These are phyloP conservation scores for Gortyna flavago DNA, from an alignment of 2,888 invertebrate species.

Conservation along the genomic window DNA sequence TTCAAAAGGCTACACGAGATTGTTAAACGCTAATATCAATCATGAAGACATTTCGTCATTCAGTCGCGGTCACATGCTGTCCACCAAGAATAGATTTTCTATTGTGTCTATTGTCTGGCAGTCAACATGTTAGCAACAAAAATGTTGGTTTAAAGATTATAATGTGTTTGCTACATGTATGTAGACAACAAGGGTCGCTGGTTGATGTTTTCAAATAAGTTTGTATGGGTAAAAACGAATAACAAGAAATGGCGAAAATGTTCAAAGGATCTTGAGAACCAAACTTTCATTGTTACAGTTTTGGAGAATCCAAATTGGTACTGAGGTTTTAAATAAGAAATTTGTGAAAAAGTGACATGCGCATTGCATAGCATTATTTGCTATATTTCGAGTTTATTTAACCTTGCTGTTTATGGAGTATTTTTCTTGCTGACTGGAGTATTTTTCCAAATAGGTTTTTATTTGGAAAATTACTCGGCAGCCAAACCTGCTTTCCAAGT, in stretches of 20 bases:
- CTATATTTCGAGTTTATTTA: neutral
- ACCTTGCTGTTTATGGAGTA: no score
- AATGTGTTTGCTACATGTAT: slow-evolving; percentile 5
- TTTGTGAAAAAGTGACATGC: neutral
- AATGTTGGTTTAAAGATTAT: neutral
- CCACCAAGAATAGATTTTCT: no score
- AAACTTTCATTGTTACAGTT: no score
- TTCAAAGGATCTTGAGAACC: neutral
- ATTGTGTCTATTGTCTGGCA: no score
- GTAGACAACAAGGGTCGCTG: neutral
- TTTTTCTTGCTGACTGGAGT: no score
- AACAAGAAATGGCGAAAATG: neutral
- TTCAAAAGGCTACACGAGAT: slow-evolving; percentile 41
- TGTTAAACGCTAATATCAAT: slow-evolving; percentile 19
- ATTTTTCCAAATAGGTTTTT: no score
- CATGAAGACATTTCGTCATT: neutral
- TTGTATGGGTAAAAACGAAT: neutral
- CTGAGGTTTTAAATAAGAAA: neutral
- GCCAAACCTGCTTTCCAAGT: neutral
- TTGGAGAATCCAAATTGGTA: neutral
- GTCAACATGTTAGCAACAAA: neutral
- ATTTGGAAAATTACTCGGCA: neutral
- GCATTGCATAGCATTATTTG: neutral
- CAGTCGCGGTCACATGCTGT: no score
- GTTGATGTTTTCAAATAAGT: neutral